Base-by-base conservation (phyloP, 2,113 vertebrate genomes). In the Halcyon senegalensis region DNA sequence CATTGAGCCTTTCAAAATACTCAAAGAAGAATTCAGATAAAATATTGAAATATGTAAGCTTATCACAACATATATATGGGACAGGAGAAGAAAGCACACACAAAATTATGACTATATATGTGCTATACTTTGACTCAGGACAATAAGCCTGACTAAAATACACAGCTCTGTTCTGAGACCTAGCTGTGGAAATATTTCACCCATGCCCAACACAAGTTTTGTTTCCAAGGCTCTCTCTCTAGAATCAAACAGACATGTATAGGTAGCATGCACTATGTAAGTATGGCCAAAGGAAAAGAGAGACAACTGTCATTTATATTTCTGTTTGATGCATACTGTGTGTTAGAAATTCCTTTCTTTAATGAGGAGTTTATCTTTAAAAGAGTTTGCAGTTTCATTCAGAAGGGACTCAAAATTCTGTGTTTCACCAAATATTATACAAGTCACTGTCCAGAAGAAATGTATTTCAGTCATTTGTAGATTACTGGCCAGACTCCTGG, bases 1-100 rank as follows among this genome's bases (percentile, higher is more conserved):
- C 21, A 74, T 19, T 88, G 94, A 86, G 13, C 12, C 16, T 58
- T 30, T 77, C 16, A 37, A 95, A 94, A 89, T 23, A 50, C 15
- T 66, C 39, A 91, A 63, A 91, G 17, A 7, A 94, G 33, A 86
- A 25, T 81, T 89, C 43, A 50, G 17, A 16, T 44, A 53, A 68
- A 92, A 91, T 84, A 67, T 7, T 89, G 43, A 94, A 97, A 96
- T 82, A 87, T 8, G 33, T n/a, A 59, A 88, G 13, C 53, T 87
- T 9, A 90, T 73, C 1, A 69, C 28, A 89, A 37, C 12, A 86
- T 44, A 78, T 95, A 89, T 35, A 37, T 81, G 53, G 62, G 50
- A 88, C 28, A 50, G 31, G 5, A 86, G 13, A 28, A 95, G 48
- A 94, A 91, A 87, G 16, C 72, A 44, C 23, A 55, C 13, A 80